Evolutionary conservation across 2,797 vertebrate genomes (phyloP).

Genomic region (Staurois parvus): DNA sequence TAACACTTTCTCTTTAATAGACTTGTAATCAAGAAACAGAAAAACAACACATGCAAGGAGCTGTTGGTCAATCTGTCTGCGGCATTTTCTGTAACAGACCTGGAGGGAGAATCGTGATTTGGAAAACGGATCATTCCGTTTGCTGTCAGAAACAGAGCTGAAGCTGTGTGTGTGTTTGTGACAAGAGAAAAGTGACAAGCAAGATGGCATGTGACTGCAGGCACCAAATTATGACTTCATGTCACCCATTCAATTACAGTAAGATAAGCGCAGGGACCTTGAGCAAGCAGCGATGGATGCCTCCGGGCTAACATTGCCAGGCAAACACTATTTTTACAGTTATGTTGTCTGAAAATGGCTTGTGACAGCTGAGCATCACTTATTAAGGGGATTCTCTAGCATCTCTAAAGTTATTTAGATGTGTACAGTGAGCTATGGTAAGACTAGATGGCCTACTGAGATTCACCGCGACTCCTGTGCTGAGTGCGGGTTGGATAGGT

Average conservation of each 20-base stretch:
- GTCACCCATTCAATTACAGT: slow-evolving; percentile 29
- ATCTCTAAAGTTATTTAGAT: not conserved
- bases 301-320: slow-evolving; percentile 17
- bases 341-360: not conserved
- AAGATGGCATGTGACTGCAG: slow-evolving; percentile 39
- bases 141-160: slow-evolving; percentile 7
- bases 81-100: not conserved
- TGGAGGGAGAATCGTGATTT: not conserved
- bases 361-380: not conserved
- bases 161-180: not conserved
- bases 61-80: not conserved
- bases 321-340: not conserved
- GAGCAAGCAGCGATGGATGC: slow-evolving; percentile 5
- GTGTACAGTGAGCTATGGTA: not conserved
- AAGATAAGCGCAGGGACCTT: slow-evolving; percentile 5
- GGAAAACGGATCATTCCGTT: not conserved
- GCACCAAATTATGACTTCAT: slow-evolving; percentile 36
- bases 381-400: not conserved
- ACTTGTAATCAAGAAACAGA: not conserved
- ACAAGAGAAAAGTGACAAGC: slow-evolving; percentile 21
- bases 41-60: not conserved
- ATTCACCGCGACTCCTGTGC: no score
- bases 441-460: no score
- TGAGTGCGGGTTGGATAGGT: no score
- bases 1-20: no score